phyloP scores from a whole-genome alignment of 2,113 vertebrate genomes.

The Numenius arquata region DNA sequence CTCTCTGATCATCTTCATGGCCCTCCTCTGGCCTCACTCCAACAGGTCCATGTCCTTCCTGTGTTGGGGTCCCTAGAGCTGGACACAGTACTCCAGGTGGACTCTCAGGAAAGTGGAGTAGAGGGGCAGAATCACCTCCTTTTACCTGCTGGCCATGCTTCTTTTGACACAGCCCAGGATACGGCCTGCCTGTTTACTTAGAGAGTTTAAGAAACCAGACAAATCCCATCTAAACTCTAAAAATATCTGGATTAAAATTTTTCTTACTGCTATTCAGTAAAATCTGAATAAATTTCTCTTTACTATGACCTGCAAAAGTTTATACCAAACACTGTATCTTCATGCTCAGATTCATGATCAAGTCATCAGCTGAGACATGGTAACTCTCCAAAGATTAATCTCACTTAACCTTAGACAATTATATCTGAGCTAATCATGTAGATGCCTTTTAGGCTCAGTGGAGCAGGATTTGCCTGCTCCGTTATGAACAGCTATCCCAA shows the following conservation, averaged over 20 bases:
- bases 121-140: neutral
- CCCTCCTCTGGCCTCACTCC: neutral
- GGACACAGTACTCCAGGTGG: neutral
- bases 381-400: neutral
- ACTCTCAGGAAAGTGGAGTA: neutral
- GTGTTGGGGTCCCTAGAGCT: neutral
- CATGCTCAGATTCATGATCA: neutral
- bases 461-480: neutral
- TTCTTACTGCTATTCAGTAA: neutral
- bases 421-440: neutral
- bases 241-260: neutral
- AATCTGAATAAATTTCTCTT: neutral
- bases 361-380: neutral
- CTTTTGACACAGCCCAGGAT: neutral
- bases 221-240: neutral
- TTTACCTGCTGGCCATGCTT: neutral
- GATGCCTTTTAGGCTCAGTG: neutral
- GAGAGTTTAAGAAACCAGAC: neutral
- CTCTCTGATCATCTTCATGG: neutral
- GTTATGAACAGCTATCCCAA: neutral
- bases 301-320: neutral
- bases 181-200: neutral
- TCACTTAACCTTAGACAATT: neutral
- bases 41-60: neutral
- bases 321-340: neutral